Conservation (phyloP, 2,113 vertebrate genomes). For the Chascanopsetta lugubris region DNA sequence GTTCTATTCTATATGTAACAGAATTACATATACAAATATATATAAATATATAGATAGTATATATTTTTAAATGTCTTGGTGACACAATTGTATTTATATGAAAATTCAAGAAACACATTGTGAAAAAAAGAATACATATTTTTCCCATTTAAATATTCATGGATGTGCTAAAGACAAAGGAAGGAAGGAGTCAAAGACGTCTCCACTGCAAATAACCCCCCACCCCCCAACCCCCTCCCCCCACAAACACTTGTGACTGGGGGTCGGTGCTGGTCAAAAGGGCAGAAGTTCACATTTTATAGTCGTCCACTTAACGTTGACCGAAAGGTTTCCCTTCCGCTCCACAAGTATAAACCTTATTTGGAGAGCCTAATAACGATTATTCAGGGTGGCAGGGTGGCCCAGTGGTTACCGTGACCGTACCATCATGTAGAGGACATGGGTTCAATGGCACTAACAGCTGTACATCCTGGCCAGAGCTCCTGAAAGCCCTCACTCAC, state of each 20-base stretch:
- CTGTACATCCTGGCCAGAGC: slow-evolving; percentile 42
- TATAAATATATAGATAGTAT: too few species aligned
- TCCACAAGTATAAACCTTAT: slow-evolving; percentile 74
- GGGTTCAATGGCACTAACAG: slow-evolving; percentile 69
- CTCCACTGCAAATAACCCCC: too few species aligned
- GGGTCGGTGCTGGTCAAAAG: slow-evolving; percentile 69
- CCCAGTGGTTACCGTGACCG: slow-evolving; percentile 57
- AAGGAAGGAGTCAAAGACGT: too few species aligned
- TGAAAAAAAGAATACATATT: too few species aligned
- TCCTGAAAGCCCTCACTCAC: slow-evolving; percentile 46
- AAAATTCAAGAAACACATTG: too few species aligned
- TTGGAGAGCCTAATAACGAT: slow-evolving; percentile 72
- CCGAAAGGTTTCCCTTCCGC: slow-evolving; percentile 76
- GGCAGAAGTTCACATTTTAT: slow-evolving; percentile 69
- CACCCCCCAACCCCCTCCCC: too few species aligned
- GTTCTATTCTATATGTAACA: too few species aligned
- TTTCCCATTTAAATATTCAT: too few species aligned
- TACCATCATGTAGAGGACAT: slow-evolving; percentile 66
- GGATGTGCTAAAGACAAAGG: too few species aligned
- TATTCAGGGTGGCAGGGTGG: slow-evolving; percentile 52
- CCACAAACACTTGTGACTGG: slow-evolving; percentile 70
- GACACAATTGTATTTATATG: too few species aligned
- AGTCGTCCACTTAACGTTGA: slow-evolving; percentile 67
- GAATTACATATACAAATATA: too few species aligned
- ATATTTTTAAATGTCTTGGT: too few species aligned